phyloP scores from a whole-genome alignment of 2,888 invertebrate species.

The Heliconius sara region DNA sequence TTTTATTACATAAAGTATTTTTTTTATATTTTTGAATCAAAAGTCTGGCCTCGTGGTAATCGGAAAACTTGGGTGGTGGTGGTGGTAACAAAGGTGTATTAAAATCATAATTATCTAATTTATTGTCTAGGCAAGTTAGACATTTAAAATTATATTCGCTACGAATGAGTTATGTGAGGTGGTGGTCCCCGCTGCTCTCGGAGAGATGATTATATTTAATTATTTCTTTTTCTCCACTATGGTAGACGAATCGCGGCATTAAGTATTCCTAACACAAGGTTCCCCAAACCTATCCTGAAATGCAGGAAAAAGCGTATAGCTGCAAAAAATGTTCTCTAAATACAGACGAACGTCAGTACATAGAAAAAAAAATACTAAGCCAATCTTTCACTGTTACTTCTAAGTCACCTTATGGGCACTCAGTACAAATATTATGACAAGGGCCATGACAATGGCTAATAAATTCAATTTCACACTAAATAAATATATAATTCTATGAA shows the following conservation, averaged over 20 bases:
- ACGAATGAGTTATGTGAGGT: background rate
- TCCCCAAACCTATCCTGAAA: no score
- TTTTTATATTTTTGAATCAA: background rate
- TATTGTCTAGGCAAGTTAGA: background rate
- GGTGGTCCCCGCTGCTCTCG: no score
- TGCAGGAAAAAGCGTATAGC: no score
- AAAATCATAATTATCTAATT: background rate
- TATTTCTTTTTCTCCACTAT: no score
- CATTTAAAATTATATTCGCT: background rate
- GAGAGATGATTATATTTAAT: no score
- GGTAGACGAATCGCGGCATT: no score
- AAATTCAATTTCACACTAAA: slow-evolving; percentile 5
- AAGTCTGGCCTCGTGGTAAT: background rate
- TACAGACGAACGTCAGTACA: background rate
- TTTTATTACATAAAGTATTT: background rate
- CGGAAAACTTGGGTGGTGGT: no score
- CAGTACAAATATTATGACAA: background rate
- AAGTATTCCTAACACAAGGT: no score
- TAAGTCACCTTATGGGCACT: background rate
- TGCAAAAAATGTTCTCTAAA: no score
- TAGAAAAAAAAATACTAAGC: background rate
- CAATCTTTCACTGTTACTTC: background rate
- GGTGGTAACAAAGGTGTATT: no score
- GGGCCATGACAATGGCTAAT: background rate
- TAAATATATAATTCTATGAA: background rate